phyloP scores from a whole-genome alignment of 2,113 vertebrate species.

The Petrocephalus zakoni region DNA sequence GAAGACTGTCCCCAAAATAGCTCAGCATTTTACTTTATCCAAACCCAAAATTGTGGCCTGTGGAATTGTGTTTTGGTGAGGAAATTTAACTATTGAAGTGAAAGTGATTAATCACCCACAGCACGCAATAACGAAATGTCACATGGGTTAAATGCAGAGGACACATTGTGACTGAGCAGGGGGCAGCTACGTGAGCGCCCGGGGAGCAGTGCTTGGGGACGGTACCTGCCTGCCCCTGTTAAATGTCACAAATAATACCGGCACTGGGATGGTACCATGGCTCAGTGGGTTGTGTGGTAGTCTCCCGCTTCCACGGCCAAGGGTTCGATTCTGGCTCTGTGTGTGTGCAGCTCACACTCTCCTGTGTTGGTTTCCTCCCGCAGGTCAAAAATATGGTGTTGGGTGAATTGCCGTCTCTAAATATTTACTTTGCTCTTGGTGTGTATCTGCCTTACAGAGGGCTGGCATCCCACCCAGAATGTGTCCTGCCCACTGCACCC shows the following conservation, averaged over 20 bases:
- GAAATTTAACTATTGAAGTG: neutral
- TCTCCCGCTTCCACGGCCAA: neutral
- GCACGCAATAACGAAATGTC: too few species aligned
- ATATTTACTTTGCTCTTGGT: neutral
- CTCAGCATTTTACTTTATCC: neutral
- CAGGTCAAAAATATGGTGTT: neutral
- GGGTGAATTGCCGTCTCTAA: neutral
- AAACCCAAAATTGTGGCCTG: neutral
- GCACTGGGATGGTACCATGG: neutral
- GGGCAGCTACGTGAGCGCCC: too few species aligned
- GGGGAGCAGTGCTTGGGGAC: too few species aligned
- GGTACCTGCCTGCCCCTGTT: too few species aligned
- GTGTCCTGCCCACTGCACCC: neutral
- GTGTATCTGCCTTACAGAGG: neutral
- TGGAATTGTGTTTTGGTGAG: neutral
- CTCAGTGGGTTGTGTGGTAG: neutral
- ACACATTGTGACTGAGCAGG: too few species aligned
- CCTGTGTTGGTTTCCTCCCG: neutral
- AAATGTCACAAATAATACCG: neutral
- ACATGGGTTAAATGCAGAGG: too few species aligned
- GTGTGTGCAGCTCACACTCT: neutral
- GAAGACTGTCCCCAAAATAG: neutral
- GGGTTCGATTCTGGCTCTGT: neutral
- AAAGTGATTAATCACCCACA: too few species aligned
- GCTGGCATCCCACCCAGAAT: too few species aligned